A percentile compares a stretch with the other conserved stretches of the same genome.
phyloP scores from a whole-genome alignment of 2,797 vertebrate genomes.

The Manis pentadactyla region DNA sequence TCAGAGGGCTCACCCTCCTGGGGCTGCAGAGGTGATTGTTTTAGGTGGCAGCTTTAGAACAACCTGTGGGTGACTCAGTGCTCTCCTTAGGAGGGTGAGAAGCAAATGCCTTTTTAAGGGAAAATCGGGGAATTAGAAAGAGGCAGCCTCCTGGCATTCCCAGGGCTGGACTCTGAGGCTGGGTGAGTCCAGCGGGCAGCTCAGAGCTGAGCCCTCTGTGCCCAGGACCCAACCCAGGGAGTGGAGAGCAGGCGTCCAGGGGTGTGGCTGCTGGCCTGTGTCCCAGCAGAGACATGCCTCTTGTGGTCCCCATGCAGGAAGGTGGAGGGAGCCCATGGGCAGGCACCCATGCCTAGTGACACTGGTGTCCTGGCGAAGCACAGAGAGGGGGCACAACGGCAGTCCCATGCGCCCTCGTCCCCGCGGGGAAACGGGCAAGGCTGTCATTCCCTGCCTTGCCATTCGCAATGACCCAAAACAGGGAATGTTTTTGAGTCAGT shows the following conservation, averaged over 20 bases:
- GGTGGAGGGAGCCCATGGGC: not conserved
- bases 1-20: accelerated
- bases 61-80: not conserved
- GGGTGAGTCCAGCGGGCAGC: not conserved
- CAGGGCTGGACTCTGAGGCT: not conserved
- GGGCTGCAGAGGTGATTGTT: not conserved
- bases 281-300: not conserved
- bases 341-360: not conserved
- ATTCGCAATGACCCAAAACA: too few species aligned
- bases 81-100: not conserved
- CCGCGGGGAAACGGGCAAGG: not conserved
- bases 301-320: not conserved
- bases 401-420: accelerated
- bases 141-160: not conserved
- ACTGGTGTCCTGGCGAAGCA: not conserved
- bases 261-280: not conserved
- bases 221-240: not conserved
- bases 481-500: accelerated
- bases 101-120: slow-evolving; percentile 27
- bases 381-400: not conserved
- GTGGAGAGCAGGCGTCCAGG: not conserved
- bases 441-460: not conserved
- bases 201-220: too few species aligned
- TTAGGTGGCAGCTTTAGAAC: not conserved
- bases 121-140: not conserved